These are phyloP conservation scores for Eristalinus aeneus DNA, from an alignment of 2,888 invertebrate species.

Conservation along the genomic window DNA sequence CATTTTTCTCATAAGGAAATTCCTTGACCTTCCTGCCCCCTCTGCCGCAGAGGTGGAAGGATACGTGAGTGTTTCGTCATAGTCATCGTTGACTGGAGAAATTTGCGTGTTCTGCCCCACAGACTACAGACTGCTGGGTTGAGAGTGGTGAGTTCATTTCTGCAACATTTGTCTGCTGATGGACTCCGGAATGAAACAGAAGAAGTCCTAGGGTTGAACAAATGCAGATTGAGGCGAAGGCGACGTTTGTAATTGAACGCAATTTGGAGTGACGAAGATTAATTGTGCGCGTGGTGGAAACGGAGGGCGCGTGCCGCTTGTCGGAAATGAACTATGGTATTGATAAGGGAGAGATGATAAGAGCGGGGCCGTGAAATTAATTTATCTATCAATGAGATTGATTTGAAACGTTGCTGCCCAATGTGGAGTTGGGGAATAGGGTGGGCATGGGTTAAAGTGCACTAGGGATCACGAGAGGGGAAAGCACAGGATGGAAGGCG, in stretches of 20 bases:
- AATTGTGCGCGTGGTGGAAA: slow-evolving; percentile 16
- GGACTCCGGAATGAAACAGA: slow-evolving; percentile 30
- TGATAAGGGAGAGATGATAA: slow-evolving; percentile 43
- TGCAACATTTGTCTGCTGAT: slow-evolving; percentile 68
- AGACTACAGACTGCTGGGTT: background rate
- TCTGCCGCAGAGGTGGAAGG: background rate
- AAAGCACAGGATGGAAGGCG: background rate
- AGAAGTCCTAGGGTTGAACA: slow-evolving; percentile 34
- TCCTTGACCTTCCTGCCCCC: slow-evolving; percentile 8
- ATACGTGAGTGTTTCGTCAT: slow-evolving; percentile 49
- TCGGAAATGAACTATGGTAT: slow-evolving; percentile 54
- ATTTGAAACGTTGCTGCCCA: background rate
- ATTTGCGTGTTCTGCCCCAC: slow-evolving; percentile 26
- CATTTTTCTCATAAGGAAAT: slow-evolving; percentile 49
- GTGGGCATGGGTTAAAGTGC: background rate
- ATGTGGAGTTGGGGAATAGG: too few relatives aligned
- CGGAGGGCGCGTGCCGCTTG: slow-evolving; percentile 38
- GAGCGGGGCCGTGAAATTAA: slow-evolving; percentile 40
- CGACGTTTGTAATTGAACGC: slow-evolving; percentile 69
- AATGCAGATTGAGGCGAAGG: slow-evolving; percentile 63
- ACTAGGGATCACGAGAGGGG: background rate
- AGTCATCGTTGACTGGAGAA: slow-evolving; percentile 46
- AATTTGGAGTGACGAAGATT: slow-evolving; percentile 69
- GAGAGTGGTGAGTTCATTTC: slow-evolving; percentile 53
- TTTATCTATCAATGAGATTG: slow-evolving; percentile 47